Percentiles rank a stretch among this genome's conserved stretches.
phyloP scores from a whole-genome alignment of 2,888 invertebrate species.

The Tetramorium bicarinatum region DNA sequence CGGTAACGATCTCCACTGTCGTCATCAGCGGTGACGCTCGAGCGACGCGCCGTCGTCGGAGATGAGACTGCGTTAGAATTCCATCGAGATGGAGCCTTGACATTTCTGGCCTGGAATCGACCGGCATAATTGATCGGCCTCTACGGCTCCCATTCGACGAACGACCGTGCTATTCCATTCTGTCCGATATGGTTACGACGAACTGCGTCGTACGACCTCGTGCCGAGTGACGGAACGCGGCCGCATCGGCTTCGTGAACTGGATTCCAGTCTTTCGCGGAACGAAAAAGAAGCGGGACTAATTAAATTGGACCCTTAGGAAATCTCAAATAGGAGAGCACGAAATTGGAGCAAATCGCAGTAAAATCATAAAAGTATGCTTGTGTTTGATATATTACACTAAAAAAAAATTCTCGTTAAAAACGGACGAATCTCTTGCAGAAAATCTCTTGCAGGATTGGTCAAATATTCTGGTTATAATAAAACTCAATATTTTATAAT shows the following conservation, averaged over 20 bases:
- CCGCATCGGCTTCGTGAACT: slow-evolving; percentile 60
- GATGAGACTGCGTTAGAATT: slow-evolving; percentile 78
- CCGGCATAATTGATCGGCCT: slow-evolving; percentile 81
- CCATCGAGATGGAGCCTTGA: slow-evolving; percentile 81
- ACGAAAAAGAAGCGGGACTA: slow-evolving; percentile 22
- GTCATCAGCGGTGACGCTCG: slow-evolving; percentile 65
- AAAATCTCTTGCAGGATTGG: too few species aligned
- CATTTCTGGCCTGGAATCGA: slow-evolving; percentile 82
- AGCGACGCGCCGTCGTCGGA: slow-evolving; percentile 62
- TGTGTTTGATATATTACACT: neutral
- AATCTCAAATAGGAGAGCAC: neutral
- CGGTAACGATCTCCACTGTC: slow-evolving; percentile 51
- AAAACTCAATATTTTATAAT: too few species aligned
- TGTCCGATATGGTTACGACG: slow-evolving; percentile 70
- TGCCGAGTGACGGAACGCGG: slow-evolving; percentile 65
- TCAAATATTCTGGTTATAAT: too few species aligned
- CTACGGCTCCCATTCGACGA: slow-evolving; percentile 79
- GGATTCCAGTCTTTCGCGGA: slow-evolving; percentile 56
- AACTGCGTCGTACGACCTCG: slow-evolving; percentile 63
- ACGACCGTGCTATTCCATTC: slow-evolving; percentile 74
- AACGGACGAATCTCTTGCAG: too few species aligned
- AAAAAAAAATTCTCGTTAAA: too few species aligned
- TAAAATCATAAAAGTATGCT: neutral
- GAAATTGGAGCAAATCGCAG: neutral
- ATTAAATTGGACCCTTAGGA: slow-evolving; percentile 29